These are phyloP conservation scores for Proteles cristata DNA, from an alignment of 2,113 vertebrate species.

Conservation along the genomic window DNA sequence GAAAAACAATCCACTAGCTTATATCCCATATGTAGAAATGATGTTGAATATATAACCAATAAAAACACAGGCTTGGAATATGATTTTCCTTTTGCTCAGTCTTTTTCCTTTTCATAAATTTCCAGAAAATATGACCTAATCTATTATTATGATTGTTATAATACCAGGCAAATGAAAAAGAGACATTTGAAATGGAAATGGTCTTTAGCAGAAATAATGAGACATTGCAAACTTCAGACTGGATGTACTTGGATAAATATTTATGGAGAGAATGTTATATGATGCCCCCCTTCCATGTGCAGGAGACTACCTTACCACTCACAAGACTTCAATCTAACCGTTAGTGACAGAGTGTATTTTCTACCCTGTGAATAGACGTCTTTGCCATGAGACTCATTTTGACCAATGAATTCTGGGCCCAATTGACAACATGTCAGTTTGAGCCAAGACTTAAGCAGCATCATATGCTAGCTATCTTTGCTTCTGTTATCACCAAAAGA, in stretches of 20 bases:
- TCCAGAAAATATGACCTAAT: neutral
- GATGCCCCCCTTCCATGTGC: neutral
- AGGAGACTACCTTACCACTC: neutral
- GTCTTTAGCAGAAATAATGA: neutral
- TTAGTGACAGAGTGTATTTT: neutral
- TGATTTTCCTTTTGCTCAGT: neutral
- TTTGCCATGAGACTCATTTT: neutral
- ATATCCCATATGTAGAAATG: neutral
- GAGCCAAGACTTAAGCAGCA: neutral
- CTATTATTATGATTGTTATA: neutral
- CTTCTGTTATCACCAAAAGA: neutral
- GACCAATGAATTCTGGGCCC: neutral
- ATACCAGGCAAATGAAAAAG: slow-evolving; percentile 3
- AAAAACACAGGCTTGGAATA: neutral
- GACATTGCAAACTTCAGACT: neutral
- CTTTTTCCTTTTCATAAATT: slow-evolving; percentile 44
- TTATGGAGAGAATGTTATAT: neutral
- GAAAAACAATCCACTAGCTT: neutral
- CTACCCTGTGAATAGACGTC: neutral
- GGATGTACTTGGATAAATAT: neutral
- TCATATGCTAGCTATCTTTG: neutral
- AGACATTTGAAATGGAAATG: slow-evolving; percentile 18
- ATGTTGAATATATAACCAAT: neutral
- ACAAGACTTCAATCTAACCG: neutral
- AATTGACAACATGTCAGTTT: neutral